Conservation (phyloP, 2,888 invertebrate species). For the Scaptomyza reducta region DNA sequence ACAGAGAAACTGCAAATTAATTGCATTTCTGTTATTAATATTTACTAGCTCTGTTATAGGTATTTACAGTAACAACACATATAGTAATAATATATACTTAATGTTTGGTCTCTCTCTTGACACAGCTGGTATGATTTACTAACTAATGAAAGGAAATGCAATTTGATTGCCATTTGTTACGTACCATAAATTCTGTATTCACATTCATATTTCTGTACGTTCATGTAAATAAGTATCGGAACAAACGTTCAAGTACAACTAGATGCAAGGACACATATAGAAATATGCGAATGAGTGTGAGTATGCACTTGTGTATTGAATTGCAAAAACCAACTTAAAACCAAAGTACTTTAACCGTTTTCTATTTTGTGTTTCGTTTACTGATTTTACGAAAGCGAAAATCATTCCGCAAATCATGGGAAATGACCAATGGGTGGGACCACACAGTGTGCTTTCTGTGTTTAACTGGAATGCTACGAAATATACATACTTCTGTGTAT, state of each 20-base stretch:
- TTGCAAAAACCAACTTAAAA: conserved; percentile 24
- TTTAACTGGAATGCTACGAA: conserved; percentile 7
- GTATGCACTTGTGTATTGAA: background rate
- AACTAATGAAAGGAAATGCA: background rate
- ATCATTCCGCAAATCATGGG: conserved; percentile 45
- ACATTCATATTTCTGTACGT: background rate
- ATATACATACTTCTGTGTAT: conserved; percentile 15
- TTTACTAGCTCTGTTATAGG: background rate
- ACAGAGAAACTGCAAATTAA: background rate
- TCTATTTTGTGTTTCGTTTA: conserved; percentile 26
- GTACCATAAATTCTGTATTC: background rate
- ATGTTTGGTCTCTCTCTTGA: background rate
- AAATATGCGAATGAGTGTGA: background rate
- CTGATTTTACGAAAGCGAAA: conserved; percentile 41
- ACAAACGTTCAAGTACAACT: background rate
- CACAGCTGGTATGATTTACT: background rate
- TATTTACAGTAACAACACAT: background rate
- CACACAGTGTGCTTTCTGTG: conserved; percentile 5
- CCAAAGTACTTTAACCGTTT: conserved; percentile 35
- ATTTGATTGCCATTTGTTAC: background rate
- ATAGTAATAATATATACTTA: background rate
- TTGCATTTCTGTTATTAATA: background rate
- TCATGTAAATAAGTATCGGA: background rate
- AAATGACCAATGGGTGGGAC: conserved; percentile 38
- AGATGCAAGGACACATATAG: background rate